A percentile compares a stretch with the other conserved stretches of the same genome.
Conservation (phyloP, 2,888 invertebrate genomes). For the Volucella zonaria region DNA sequence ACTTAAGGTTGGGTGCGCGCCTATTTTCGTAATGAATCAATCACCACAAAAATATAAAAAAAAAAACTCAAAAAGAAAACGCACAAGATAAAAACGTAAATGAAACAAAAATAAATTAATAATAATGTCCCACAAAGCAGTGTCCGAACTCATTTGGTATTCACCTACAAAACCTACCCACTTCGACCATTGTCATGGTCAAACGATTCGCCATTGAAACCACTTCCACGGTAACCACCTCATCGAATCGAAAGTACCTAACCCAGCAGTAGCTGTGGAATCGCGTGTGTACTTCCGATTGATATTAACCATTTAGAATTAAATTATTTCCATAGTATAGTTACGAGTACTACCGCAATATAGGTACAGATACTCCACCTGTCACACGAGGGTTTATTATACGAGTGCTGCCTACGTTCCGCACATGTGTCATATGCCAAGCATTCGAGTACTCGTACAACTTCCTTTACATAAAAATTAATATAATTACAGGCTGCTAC, state of each 20-base stretch:
- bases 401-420: neutral
- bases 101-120: neutral
- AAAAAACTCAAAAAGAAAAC: no score
- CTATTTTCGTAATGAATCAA: conserved; percentile 5
- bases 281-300: conserved; percentile 72
- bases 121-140: neutral
- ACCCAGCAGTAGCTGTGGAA: conserved; percentile 50
- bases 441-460: neutral
- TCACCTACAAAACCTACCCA: conserved; percentile 34
- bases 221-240: conserved; percentile 51
- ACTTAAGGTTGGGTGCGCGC: neutral
- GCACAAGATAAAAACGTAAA: neutral
- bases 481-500: conserved; percentile 31
- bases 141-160: conserved; percentile 38
- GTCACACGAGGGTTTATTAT: conserved; percentile 17
- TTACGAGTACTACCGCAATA: conserved; percentile 39
- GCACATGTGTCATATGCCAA: neutral
- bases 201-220: conserved; percentile 67
- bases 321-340: conserved; percentile 42
- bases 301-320: conserved; percentile 69
- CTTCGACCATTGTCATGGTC: conserved; percentile 69
- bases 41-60: neutral
- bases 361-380: neutral
- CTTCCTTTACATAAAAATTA: conserved; percentile 15
- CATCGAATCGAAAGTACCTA: conserved; percentile 21